Base-by-base conservation (phyloP, 1,140 invertebrate species). In the Apocrypta bakeri region DNA sequence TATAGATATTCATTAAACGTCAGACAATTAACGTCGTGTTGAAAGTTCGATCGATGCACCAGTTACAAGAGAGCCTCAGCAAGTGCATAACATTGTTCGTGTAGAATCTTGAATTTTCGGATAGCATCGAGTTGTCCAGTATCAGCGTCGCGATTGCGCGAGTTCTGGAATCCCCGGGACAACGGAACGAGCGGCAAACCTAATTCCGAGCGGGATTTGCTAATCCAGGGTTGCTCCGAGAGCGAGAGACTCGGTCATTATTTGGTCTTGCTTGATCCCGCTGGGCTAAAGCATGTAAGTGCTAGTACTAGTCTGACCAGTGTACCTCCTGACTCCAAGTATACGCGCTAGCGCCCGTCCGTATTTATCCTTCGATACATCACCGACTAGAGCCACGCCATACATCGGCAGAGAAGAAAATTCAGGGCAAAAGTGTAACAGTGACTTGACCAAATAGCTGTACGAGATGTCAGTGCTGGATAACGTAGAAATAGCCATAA, bases 191-290 rank as follows among this genome's bases (percentile, higher is more conserved):
- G 83, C 82, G 82, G 85, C 84, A 88, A 88, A 87, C 86, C 86
- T 86, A 88, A 87, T 88, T 87, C 86, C 86, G 85, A 82, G 83
- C 79, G 86, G 86, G 86, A 87, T 87, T 88, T 84, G 86, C 86
- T 88, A 87, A 89, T 87, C 87, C 86, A 63, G 84, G 84, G 83
- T 82, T 83, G 79, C 86, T 24, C 48, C 48, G 21, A 56, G 48
- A 56, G 21, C 4, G 48, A 56, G 48, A 77, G 84, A 84, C 83
- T 86, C 84, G 86, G 88, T 87, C 88, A 88, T 89, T 88, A 88
- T 87, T 89, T 85, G 87, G 85, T 89, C 86, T 87, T 85, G 88
- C 85, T 84, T 88, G 87, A 88, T 88, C 87, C 85, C 85, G 56
- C 9, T 25, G 71, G 79, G n/a, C 24, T 29, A 29, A 27, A 66